These are phyloP conservation scores for Malurus melanocephalus DNA, from an alignment of 2,113 vertebrate genomes.

Conservation along the genomic window DNA sequence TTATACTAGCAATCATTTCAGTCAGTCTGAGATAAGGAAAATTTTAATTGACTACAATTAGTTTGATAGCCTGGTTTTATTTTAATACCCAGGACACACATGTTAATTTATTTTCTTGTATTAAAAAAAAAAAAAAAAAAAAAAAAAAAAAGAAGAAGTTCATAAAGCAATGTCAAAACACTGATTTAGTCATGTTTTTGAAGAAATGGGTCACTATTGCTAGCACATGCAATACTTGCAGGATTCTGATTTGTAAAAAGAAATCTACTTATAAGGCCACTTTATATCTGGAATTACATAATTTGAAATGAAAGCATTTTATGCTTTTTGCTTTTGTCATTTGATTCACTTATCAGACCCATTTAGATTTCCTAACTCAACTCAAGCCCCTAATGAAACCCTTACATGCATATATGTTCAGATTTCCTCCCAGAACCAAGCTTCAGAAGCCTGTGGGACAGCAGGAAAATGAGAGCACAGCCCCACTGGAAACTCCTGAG, in stretches of 20 bases:
- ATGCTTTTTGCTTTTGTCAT: neutral
- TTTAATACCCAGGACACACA: neutral
- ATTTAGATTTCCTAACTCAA: neutral
- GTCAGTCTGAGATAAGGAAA: neutral
- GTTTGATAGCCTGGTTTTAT: neutral
- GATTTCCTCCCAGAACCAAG: neutral
- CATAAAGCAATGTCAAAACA: neutral
- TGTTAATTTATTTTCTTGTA: neutral
- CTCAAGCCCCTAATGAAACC: neutral
- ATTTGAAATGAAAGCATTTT: neutral
- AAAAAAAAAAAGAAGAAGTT: neutral
- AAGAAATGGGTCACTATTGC: neutral
- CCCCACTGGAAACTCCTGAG: neutral
- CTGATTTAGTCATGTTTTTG: neutral
- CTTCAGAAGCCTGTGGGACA: neutral
- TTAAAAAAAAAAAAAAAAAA: too few relatives aligned
- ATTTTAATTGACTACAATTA: neutral
- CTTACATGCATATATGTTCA: neutral
- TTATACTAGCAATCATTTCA: neutral
- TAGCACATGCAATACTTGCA: neutral
- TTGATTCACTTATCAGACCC: neutral
- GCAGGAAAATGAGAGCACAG: neutral
- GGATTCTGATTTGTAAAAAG: neutral
- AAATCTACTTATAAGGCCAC: neutral
- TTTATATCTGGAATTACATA: neutral